Percentiles rank a stretch among this genome's conserved stretches.
Conservation (phyloP, 2,888 invertebrate genomes). For the Cetonia aurata region DNA sequence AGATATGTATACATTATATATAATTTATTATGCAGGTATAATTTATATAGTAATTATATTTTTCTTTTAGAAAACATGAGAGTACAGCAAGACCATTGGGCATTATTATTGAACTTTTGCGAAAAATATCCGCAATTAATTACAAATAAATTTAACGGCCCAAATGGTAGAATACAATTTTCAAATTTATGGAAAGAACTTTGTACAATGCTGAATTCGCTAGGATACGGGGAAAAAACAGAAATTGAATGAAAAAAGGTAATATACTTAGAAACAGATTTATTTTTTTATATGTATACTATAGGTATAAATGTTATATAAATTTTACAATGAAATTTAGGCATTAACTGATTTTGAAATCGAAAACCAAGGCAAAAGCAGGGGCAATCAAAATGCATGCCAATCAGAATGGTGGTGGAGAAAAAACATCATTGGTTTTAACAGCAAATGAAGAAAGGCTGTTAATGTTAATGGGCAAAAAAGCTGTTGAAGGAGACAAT, state of each 20-base stretch:
- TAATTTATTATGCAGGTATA: no score
- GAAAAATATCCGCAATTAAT: constrained; percentile 22
- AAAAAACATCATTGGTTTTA: not conserved
- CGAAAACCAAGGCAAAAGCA: no score
- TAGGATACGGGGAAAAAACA: not conserved
- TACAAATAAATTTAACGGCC: constrained; percentile 20
- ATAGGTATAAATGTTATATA: constrained; percentile 12
- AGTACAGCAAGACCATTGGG: constrained; percentile 28
- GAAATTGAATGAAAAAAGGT: not conserved
- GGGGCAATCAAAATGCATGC: no score
- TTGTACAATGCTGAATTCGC: constrained; percentile 1
- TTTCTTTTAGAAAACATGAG: constrained; percentile 12
- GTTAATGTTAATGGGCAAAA: no score
- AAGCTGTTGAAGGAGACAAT: no score
- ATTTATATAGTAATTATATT: not conserved
- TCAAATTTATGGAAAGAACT: constrained; percentile 15
- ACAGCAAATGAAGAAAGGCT: no score
- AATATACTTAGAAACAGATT: no score
- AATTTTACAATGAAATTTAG: constrained; percentile 1
- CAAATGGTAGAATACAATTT: constrained; percentile 13
- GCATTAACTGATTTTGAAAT: no score
- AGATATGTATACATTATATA: no score
- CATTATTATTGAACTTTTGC: constrained; percentile 10
- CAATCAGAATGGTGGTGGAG: not conserved
- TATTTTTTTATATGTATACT: no score